Evolutionary conservation across 2,797 vertebrate genomes (phyloP).

Genomic region (Phoebastria nigripes): DNA sequence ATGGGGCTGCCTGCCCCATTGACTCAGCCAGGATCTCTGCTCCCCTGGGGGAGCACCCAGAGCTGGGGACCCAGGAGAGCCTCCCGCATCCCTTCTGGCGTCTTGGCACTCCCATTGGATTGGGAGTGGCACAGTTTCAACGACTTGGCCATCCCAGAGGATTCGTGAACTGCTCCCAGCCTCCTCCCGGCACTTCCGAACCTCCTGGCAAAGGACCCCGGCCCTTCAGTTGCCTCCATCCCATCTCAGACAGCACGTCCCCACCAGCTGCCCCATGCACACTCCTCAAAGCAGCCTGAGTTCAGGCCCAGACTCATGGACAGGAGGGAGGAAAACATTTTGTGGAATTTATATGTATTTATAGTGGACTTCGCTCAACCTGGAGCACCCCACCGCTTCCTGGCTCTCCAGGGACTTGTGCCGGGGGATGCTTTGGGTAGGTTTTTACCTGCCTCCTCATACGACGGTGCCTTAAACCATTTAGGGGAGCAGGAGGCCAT

Average conservation of each 20-base stretch:
- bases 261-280: background rate
- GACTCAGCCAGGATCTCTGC: background rate
- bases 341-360: constrained; percentile 47
- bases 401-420: constrained; percentile 10
- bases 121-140: too few species aligned
- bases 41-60: background rate
- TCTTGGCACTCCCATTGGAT: background rate
- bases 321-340: background rate
- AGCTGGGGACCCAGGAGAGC: background rate
- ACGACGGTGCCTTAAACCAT: constrained; percentile 74
- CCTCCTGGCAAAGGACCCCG: background rate
- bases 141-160: background rate
- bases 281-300: constrained; percentile 18
- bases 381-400: background rate
- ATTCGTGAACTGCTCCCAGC: background rate
- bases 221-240: background rate
- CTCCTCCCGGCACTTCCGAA: background rate
- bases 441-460: constrained; percentile 69
- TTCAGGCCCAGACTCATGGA: background rate
- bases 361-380: constrained; percentile 18
- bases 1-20: constrained; percentile 2
- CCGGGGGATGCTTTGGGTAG: constrained; percentile 30
- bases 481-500: background rate
- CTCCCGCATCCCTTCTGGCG: background rate
- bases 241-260: background rate